phyloP scores from a whole-genome alignment of 2,888 invertebrate genomes.

The Drymonia ruficornis region DNA sequence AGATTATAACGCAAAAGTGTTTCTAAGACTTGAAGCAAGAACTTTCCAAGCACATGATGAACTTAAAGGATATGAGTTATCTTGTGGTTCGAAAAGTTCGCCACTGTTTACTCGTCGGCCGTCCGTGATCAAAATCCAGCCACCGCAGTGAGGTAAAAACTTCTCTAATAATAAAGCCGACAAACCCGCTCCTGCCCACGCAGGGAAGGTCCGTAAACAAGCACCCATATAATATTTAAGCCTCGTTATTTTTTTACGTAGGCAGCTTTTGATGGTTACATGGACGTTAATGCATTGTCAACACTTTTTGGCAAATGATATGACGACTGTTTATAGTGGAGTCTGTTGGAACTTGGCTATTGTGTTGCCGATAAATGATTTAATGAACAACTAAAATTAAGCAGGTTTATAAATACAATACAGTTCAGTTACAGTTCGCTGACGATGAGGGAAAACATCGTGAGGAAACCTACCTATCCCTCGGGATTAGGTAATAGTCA shows the following conservation, averaged over 20 bases:
- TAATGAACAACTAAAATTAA: no score
- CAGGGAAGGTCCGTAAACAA: slow-evolving; percentile 45
- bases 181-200: slow-evolving; percentile 32
- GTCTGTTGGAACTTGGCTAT: slow-evolving; percentile 8
- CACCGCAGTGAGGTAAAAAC: slow-evolving; percentile 55
- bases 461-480: no score
- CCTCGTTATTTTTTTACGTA: slow-evolving; percentile 47
- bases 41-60: no score
- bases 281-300: slow-evolving; percentile 40
- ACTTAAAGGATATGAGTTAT: no score
- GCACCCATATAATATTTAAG: slow-evolving; percentile 57
- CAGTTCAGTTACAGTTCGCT: no score
- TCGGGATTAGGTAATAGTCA: no score
- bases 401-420: no score
- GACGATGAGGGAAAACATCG: no score
- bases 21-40: no score
- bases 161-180: slow-evolving; percentile 54
- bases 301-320: slow-evolving; percentile 32
- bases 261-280: slow-evolving; percentile 23
- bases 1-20: no score
- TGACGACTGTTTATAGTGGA: slow-evolving; percentile 4
- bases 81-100: background rate
- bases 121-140: slow-evolving; percentile 39
- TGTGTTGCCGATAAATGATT: background rate
- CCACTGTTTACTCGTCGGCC: background rate